Evolutionary conservation across 2,888 invertebrate genomes (phyloP), one percentile per base, ranked within the genome.

Genomic region (Spodoptera littoralis): DNA sequence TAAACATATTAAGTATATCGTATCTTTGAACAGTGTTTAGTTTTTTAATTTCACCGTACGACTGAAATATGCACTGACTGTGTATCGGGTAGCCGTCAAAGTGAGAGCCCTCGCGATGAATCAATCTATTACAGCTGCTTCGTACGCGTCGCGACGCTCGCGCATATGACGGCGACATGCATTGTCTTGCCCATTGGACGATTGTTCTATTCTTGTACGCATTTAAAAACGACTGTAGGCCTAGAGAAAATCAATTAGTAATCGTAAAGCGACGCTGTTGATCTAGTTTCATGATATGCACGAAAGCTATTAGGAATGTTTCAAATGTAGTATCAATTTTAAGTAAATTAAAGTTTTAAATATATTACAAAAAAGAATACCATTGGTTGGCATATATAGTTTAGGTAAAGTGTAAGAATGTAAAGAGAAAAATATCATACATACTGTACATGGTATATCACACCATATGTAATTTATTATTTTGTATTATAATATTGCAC

Each of bases 111-210:
- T 71, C 73, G 75, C 77, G 80, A 80, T 89, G 88, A 88, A 89
- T 91, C 91, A 90, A 90, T 89, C 85, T 81, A 66, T 68, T 92
- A 90, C 90, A 93, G 92, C 89, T 93, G 93, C 89, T 94, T 92
- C 77, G 76, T 77, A 81, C 73, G 55, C 44, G 76, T 73, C 70
- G 72, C 61, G 70, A 62, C 75, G 52, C 49, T 53, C 75, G 70
- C 76, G 69, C 67, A 68, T 65, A 57, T 46, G 36, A 51, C 60
- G 73, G 64, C 72, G 79, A 82, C 80, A 74, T 85, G 86, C 85
- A 92, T 92, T 93, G 91, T 92, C 85, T 88, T 83, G 75, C 76
- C 80, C 79, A 86, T 87, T 88, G 83, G 86, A 82, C 81, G 82
- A 64, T 64, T 61, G 78, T 75, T 86, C 87, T 89, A 89, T 90